Evolutionary conservation across 2,113 vertebrate genomes (phyloP).

Genomic region (Cinclus mexicanus): DNA sequence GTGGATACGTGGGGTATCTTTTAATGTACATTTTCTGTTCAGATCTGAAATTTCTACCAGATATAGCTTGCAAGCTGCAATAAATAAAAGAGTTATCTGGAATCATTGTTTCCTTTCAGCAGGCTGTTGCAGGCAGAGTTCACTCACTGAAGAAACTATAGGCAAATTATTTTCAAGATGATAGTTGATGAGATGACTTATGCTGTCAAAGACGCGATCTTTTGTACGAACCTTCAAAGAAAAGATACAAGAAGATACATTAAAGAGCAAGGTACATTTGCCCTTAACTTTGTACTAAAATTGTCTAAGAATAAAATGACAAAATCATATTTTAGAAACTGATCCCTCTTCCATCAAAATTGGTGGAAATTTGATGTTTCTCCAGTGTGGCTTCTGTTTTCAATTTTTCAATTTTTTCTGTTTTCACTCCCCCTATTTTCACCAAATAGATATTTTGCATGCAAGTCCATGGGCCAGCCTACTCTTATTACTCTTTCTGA

Average conservation of each 20-base stretch:
- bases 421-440: not conserved
- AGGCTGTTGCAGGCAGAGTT: slow-evolving; percentile 94
- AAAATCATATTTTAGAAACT: not conserved
- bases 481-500: not conserved
- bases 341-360: not conserved
- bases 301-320: not conserved
- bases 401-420: no score
- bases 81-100: not conserved
- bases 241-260: not conserved
- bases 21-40: not conserved
- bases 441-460: not conserved
- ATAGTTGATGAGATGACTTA: slow-evolving; percentile 94
- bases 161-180: slow-evolving; percentile 95
- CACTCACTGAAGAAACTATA: slow-evolving; percentile 93
- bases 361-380: not conserved
- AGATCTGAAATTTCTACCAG: not conserved
- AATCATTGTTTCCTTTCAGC: slow-evolving; percentile 86
- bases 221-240: slow-evolving; percentile 90
- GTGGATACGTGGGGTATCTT: not conserved
- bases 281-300: not conserved
- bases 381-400: not conserved
- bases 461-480: not conserved
- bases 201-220: slow-evolving; percentile 96
- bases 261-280: not conserved
- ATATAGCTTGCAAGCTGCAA: not conserved